Conservation (phyloP, 2,888 invertebrate species). For the Drosophila pseudotakahashii region DNA sequence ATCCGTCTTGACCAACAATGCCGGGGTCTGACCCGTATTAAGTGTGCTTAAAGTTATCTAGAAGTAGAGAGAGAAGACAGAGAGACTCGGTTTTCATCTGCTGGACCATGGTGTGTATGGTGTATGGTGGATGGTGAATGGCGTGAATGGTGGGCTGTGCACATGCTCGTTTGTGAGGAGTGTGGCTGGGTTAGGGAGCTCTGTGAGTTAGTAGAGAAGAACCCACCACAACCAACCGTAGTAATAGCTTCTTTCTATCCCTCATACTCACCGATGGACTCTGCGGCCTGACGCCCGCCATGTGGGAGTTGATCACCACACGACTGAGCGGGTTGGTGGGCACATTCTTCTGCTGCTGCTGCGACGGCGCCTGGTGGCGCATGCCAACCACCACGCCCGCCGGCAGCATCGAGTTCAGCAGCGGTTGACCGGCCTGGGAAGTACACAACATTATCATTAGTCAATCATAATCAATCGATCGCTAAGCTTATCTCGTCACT, state of each 20-base stretch:
- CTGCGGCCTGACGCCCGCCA: slow-evolving; percentile 92
- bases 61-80: slow-evolving; percentile 77
- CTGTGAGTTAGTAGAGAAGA: slow-evolving; percentile 67
- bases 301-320: slow-evolving; percentile 92
- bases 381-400: slow-evolving; percentile 93
- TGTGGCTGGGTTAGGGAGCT: slow-evolving; percentile 26
- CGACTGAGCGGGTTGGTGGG: slow-evolving; percentile 90
- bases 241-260: slow-evolving; percentile 9
- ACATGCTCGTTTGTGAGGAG: slow-evolving; percentile 20
- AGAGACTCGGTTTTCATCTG: slow-evolving; percentile 52
- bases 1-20: slow-evolving; percentile 97
- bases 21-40: slow-evolving; percentile 94
- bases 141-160: slow-evolving; percentile 12
- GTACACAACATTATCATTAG: slow-evolving; percentile 15
- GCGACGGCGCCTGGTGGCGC: slow-evolving; percentile 89
- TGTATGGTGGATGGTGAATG: slow-evolving; percentile 1
- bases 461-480: neutral
- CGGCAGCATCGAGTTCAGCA: slow-evolving; percentile 88
- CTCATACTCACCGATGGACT: slow-evolving; percentile 87
- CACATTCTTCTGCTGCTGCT: slow-evolving; percentile 90
- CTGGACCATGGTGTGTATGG: slow-evolving; percentile 32
- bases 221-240: slow-evolving; percentile 65
- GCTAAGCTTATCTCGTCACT: slow-evolving; percentile 13
- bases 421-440: slow-evolving; percentile 86
- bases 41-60: slow-evolving; percentile 95